Evolutionary conservation across 2,113 vertebrate genomes (phyloP).

Genomic region (Chloropsis cyanopogon): DNA sequence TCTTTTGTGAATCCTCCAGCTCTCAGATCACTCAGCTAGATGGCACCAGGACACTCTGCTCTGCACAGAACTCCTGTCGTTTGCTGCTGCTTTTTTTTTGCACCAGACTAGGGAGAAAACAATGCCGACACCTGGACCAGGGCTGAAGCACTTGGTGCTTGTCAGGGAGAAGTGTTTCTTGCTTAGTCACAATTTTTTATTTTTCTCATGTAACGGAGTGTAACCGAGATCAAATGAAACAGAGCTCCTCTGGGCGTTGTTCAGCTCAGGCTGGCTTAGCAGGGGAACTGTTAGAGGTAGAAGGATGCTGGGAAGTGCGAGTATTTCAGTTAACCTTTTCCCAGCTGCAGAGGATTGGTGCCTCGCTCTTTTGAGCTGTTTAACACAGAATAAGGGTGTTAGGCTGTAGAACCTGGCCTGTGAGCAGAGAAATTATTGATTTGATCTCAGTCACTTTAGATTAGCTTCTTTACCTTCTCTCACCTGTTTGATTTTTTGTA

Average conservation of each 20-base stretch:
- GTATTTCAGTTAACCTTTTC: neutral
- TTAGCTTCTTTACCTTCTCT: neutral
- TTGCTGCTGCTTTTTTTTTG: neutral
- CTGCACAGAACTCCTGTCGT: neutral
- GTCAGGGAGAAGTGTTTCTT: neutral
- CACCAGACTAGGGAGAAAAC: neutral
- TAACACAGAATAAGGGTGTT: neutral
- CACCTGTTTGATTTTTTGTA: neutral
- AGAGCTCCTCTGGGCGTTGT: neutral
- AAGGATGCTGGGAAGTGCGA: neutral
- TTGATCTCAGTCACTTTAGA: neutral
- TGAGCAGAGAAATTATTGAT: neutral
- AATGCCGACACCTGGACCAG: neutral
- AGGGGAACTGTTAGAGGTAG: neutral
- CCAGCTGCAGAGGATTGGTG: neutral
- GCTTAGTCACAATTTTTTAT: neutral
- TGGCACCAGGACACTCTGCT: conserved; percentile 14
- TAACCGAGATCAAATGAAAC: neutral
- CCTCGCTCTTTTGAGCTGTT: neutral
- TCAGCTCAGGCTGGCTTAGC: neutral
- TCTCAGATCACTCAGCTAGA: neutral
- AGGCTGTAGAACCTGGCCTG: neutral
- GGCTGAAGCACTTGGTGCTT: neutral
- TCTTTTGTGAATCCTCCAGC: neutral
- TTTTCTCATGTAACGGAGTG: neutral